Base-by-base conservation (phyloP, 2,888 invertebrate genomes). In the Gari tellinella region DNA sequence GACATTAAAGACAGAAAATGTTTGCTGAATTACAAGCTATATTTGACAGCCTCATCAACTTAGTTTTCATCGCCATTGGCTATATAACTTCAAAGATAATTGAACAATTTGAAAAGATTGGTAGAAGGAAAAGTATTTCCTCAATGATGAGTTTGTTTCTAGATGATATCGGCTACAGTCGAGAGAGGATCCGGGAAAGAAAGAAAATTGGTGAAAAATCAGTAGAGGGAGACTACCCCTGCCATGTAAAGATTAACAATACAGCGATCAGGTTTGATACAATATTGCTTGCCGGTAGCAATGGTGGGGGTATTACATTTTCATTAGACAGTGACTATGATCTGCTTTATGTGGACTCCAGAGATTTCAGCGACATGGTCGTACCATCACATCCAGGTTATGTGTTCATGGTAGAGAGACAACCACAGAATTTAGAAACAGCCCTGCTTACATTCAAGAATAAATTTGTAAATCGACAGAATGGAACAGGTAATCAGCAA, bases 231-330 rank as follows among this genome's bases (percentile, higher is more conserved):
- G 10, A 4, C 31, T 10, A 31, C 10, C 31, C 10, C 4, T 62
- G 52, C 2, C 15, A n/a, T 8, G 62, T 45, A 1, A 31, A 53
- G 25, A 62, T 26, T 7, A 10, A 52, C 26, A 52, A 52, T 4
- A 62, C 52, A 12, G 21, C 10, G 15, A 40, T 31, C 4, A 12
- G 31, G 8, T 19, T 62, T 12, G 62, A 62, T 10, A 53, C 52
- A 26, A 41, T 62, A n/a, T 7, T 62, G n/a, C 52, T 62, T 31
- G 31, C 31, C 4, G 62, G 62, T 0, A 62, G 62, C 41, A 15
- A 19, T 19, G 31, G 52, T 4, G 62, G 52, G n/a, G 62, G 62
- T n/a, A 52, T 52, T 31, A n/a, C 52, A 12, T 21, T 52, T 12
- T 17, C 14, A 4, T 12, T 17, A 8, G 52, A 52, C 31, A 45